These are phyloP conservation scores for Falco rusticolus DNA, from an alignment of 2,797 vertebrate genomes.

Conservation along the genomic window DNA sequence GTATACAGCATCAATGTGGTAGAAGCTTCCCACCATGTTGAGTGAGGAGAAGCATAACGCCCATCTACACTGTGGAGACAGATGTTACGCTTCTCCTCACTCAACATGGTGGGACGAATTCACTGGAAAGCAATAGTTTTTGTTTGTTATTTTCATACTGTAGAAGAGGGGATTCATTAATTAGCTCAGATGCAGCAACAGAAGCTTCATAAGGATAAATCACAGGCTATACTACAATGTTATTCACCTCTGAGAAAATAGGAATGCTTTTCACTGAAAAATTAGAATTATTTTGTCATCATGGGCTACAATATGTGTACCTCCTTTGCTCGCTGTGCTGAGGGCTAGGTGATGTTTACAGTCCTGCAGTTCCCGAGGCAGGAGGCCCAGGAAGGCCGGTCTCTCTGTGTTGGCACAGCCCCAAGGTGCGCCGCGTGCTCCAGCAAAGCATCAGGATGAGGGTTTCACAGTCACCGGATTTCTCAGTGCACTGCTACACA, in stretches of 20 bases:
- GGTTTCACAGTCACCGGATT: accelerated
- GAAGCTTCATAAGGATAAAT: neutral
- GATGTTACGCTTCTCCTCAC: neutral
- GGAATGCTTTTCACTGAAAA: neutral
- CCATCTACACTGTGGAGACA: neutral
- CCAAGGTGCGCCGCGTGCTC: neutral
- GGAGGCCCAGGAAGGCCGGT: neutral
- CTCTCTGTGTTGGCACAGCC: no score
- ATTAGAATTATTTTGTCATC: neutral
- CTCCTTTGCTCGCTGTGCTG: neutral
- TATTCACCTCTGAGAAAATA: neutral
- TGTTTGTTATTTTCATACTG: neutral
- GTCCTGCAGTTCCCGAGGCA: neutral
- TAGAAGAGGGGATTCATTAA: neutral
- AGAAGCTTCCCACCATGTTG: neutral
- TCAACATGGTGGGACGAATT: neutral
- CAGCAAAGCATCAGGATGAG: neutral
- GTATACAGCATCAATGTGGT: neutral
- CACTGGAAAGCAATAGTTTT: neutral
- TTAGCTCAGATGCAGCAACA: neutral
- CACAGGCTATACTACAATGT: neutral
- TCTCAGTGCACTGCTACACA: neutral
- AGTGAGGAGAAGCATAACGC: neutral
- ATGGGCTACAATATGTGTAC: neutral
- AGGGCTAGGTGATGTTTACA: neutral